Conservation (phyloP, 2,888 invertebrate genomes). For the Agrochola lota region DNA sequence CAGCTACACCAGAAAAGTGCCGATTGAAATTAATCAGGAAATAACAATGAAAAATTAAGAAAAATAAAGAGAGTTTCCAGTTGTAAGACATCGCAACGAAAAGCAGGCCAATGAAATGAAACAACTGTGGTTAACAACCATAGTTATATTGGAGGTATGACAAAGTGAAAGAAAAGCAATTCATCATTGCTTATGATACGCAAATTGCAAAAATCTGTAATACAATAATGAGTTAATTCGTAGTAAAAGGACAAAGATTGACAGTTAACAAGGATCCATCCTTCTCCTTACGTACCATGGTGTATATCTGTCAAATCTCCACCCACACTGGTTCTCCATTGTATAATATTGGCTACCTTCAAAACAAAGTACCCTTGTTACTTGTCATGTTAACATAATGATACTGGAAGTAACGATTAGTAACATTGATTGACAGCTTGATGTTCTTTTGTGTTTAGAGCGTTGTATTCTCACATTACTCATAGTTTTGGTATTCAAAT, state of each 20-base stretch:
- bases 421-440: constrained; percentile 2
- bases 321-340: constrained; percentile 21
- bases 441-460: constrained; percentile 17
- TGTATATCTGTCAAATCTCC: not conserved
- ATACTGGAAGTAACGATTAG: constrained; percentile 34
- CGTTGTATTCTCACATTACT: constrained; percentile 36
- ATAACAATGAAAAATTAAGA: not conserved
- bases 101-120: not conserved
- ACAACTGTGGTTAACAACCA: not conserved
- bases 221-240: not conserved
- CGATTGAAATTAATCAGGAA: not conserved
- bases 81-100: not conserved
- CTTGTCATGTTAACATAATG: constrained; percentile 27
- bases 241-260: not conserved
- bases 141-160: no score
- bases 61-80: not conserved
- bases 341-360: constrained; percentile 18
- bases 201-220: not conserved
- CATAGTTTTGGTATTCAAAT: constrained; percentile 29
- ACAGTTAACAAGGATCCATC: not conserved
- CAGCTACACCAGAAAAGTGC: not conserved
- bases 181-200: not conserved
- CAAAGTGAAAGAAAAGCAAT: not conserved
- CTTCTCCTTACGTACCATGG: not conserved
- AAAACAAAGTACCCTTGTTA: constrained; percentile 30